A percentile compares a stretch with the other conserved stretches of the same genome.
Conservation (phyloP, 2,113 vertebrate species). For the Romanogobio albipinnatus region DNA sequence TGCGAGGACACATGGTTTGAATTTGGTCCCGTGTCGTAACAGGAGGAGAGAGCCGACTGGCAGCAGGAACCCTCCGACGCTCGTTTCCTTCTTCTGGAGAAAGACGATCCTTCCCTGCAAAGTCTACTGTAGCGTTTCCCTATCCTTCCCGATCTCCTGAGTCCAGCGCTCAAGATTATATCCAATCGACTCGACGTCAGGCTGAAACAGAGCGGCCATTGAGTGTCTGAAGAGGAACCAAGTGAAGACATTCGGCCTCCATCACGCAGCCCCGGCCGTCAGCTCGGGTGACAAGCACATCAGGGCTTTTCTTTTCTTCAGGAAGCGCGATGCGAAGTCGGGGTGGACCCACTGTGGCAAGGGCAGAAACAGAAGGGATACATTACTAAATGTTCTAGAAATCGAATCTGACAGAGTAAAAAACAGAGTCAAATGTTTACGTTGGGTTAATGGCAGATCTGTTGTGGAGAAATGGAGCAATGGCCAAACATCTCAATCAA, state of each 20-base stretch:
- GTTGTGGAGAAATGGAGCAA: background rate
- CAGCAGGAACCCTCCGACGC: conserved; percentile 75
- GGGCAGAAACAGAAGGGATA: conserved; percentile 13
- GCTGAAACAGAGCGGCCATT: conserved; percentile 58
- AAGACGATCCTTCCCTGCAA: conserved; percentile 66
- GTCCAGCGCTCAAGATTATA: conserved; percentile 61
- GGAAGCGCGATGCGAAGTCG: background rate
- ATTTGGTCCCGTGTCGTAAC: conserved; percentile 71
- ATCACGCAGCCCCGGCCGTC: conserved; percentile 53
- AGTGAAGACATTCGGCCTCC: conserved; percentile 61
- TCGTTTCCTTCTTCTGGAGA: conserved; percentile 76
- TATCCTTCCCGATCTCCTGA: conserved; percentile 32
- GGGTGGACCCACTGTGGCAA: conserved; percentile 11
- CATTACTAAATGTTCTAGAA: conserved; percentile 15
- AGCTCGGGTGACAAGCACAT: conserved; percentile 23
- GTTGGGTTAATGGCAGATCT: background rate
- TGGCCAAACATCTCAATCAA: background rate
- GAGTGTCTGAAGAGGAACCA: conserved; percentile 55
- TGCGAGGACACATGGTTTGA: conserved; percentile 78
- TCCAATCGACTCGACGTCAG: conserved; percentile 66
- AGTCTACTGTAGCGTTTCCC: conserved; percentile 65
- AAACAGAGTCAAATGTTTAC: background rate
- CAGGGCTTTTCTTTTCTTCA: conserved; percentile 2
- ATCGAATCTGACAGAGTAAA: background rate
- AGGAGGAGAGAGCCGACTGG: conserved; percentile 71